These are phyloP conservation scores for Trachymyrmex cornetzi DNA, from an alignment of 1,140 invertebrate species.

Conservation along the genomic window DNA sequence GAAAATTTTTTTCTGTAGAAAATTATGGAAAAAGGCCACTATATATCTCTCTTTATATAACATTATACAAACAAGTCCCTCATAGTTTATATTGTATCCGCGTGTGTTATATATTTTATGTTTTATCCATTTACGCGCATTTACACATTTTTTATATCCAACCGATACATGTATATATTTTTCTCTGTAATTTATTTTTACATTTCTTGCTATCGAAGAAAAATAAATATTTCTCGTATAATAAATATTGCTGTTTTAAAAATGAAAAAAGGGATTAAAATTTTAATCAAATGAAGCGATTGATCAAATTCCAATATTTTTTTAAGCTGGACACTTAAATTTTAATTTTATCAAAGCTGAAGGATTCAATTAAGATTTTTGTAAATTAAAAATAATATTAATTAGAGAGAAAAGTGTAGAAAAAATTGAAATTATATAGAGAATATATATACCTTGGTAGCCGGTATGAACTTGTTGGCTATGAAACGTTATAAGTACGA, in stretches of 20 bases:
- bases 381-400: not conserved
- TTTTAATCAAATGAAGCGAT: not conserved
- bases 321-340: not conserved
- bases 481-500: slow-evolving; percentile 25
- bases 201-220: not conserved
- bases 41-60: not conserved
- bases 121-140: not conserved
- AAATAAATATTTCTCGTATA: not conserved
- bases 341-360: not conserved
- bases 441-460: slow-evolving; percentile 21
- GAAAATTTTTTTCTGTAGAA: not conserved
- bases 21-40: slow-evolving; percentile 12
- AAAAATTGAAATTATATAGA: not conserved
- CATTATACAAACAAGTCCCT: not conserved
- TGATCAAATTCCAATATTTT: not conserved
- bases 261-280: not conserved
- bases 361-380: not conserved
- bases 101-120: not conserved
- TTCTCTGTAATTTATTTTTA: slow-evolving; percentile 14
- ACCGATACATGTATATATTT: not conserved
- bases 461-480: not conserved
- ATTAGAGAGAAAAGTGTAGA: not conserved
- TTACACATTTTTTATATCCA: not conserved
- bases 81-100: slow-evolving; percentile 3
- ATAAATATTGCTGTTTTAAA: not conserved